Evolutionary conservation across 2,113 vertebrate genomes (phyloP).

Genomic region (Naja naja): DNA sequence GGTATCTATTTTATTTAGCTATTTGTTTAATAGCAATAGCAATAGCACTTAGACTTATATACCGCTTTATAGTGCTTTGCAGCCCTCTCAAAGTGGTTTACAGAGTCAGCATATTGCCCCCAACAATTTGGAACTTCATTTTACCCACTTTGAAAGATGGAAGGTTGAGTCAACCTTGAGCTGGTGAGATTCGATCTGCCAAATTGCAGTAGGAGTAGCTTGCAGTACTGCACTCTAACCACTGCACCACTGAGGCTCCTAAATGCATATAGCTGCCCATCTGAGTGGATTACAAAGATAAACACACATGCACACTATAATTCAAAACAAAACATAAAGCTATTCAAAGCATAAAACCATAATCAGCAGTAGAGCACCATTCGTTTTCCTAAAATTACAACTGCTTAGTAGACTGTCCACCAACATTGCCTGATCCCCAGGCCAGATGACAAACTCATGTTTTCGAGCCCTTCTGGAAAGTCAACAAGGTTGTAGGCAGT

Average conservation of each 20-base stretch:
- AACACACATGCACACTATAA: background rate
- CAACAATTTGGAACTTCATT: too few relatives aligned
- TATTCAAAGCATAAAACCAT: background rate
- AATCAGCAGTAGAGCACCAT: background rate
- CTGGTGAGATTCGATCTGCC: too few relatives aligned
- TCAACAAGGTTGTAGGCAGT: background rate
- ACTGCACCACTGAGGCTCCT: too few relatives aligned
- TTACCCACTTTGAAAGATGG: too few relatives aligned
- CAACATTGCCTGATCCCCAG: background rate
- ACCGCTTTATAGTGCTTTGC: too few relatives aligned
- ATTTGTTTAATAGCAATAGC: too few relatives aligned
- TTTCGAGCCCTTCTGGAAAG: background rate
- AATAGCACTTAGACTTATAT: too few relatives aligned
- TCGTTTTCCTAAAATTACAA: background rate
- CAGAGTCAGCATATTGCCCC: too few relatives aligned
- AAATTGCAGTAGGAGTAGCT: too few relatives aligned
- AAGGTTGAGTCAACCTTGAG: too few relatives aligned
- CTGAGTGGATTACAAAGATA: background rate
- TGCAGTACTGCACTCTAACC: too few relatives aligned
- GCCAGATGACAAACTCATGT: background rate
- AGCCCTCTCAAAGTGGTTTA: too few relatives aligned
- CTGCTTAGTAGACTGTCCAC: background rate
- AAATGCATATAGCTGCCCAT: background rate
- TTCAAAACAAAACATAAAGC: background rate
- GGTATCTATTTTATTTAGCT: background rate